Base-by-base conservation (phyloP, 2,888 invertebrate species). In the Rotaria magnacalcarata region DNA sequence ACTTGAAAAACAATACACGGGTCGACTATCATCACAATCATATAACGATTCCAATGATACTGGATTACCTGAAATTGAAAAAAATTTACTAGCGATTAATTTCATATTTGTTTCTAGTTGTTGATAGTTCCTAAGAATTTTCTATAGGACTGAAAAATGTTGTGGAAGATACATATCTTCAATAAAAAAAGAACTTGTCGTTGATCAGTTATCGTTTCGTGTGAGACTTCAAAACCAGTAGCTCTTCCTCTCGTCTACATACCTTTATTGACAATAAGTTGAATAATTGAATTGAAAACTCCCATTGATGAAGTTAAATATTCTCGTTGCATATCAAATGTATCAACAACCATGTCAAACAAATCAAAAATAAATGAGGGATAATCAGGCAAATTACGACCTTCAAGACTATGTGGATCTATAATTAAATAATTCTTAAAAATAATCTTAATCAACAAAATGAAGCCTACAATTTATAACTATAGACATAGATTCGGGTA, bases 341-440 rank as follows among this genome's bases (percentile, higher is more conserved):
- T 41, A 41, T 67, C 67, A 16, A 34, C 14, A 67, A 67, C 67
- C 67, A 67, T 67, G 14, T 67, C 67, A 67, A 67, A 67, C 16
- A 67, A 67, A 67, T 67, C 67, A 34, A 67, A 67, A 67, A 67
- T 41, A 34, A 67, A 67, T 27, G 67, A 27, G 6, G 67, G 67
- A 67, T 67, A 67, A 67, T 67, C 67, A 27, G 67, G 67, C 24
- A 67, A 41, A 67, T 67, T 67, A 14, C 67, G 67, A 67, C 67
- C 67, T 34, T 67, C 67, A 16, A 67, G 67, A 67, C 67, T 67
- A 14, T 11, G 16, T 3, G 67, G 67, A 27, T 34, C 67, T 67
- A 34, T 41, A 50, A 34, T 34, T 34, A 34, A 34, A 34, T 34
- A 34, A 34, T 34, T 34, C 34, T 34, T 34, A 34, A 34, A 34